Evolutionary conservation across 1,140 invertebrate species (phyloP).

Genomic region (Euura saliciscinereae): DNA sequence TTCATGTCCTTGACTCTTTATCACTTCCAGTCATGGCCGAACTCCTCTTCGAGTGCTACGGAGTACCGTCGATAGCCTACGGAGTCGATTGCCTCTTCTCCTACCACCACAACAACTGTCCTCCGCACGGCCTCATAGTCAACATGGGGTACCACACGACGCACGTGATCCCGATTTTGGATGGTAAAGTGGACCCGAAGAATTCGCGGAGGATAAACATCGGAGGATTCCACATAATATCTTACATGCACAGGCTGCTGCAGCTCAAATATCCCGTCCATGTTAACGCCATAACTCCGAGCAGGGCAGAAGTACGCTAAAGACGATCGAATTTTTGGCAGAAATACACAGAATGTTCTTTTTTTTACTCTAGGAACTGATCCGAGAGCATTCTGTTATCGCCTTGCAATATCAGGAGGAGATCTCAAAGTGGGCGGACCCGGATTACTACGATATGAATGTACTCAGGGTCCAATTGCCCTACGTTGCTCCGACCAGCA

Average conservation of each 20-base stretch:
- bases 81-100: conserved; percentile 89
- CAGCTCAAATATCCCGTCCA: conserved; percentile 95
- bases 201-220: conserved; percentile 84
- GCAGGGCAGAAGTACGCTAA: conserved; percentile 75
- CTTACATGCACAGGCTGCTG: conserved; percentile 86
- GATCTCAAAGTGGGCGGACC: conserved; percentile 78
- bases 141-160: conserved; percentile 87
- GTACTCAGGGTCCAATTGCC: conserved; percentile 87
- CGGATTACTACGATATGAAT: conserved; percentile 83
- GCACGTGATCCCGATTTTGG: conserved; percentile 84
- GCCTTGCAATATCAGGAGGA: conserved; percentile 81
- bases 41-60: conserved; percentile 92
- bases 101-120: conserved; percentile 72
- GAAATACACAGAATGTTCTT: not conserved
- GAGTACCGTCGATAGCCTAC: conserved; percentile 83
- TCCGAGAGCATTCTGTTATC: conserved; percentile 81
- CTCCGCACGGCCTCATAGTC: conserved; percentile 74
- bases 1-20: not conserved
- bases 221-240: conserved; percentile 85
- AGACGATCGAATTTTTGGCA: no score
- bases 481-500: conserved; percentile 66
- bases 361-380: conserved; percentile 68
- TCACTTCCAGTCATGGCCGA: conserved; percentile 87
- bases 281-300: conserved; percentile 83
- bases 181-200: conserved; percentile 71